Evolutionary conservation across 2,888 invertebrate species (phyloP), one percentile per base, ranked within the genome.

Genomic region (Aproaerema taeniolella): DNA sequence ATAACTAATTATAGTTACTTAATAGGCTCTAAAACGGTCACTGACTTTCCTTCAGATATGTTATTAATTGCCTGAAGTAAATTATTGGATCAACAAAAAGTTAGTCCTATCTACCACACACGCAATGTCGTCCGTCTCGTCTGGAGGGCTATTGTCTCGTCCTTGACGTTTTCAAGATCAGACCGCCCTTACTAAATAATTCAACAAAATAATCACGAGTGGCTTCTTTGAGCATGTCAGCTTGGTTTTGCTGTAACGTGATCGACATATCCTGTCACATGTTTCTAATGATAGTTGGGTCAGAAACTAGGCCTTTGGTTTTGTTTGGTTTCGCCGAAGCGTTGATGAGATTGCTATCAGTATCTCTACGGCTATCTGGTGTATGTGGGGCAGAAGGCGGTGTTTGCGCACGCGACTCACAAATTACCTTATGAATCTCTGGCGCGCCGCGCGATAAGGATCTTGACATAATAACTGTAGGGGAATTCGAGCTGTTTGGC

Each of bases 321-420:
- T 60, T 64, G 61, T 65, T 66, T 63, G 54, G 57, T 55, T 55
- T 53, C 47, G 52, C 51, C 50, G 50, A 55, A 49, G 46, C 47
- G 50, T 45, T 48, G 50, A 46, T 50, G 55, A 64, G 62, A 62
- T 61, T 52, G 50, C 51, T 60, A 53, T 55, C 55, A 49, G 42
- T 55, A 55, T 62, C 55, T 55, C 49, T 40, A 47, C 49, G 50
- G 46, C 53, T 68, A 64, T 62, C 61, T 61, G n/a, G 47, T 53
- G 43, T 53, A 66, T 62, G 54, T 66, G 58, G 62, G 58, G 51
- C 63, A 67, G 37, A 52, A 59, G 58, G 56, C 53, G 55, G 46
- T 61, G 66, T 65, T 66, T 65, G 58, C 52, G 51, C 64, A 66
- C 63, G 62, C 68, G 58, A 65, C 57, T 52, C 52, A 42, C 43